Evolutionary conservation across 2,888 invertebrate genomes (phyloP), one percentile per base, ranked within the genome.

Genomic region (Luperina testacea): DNA sequence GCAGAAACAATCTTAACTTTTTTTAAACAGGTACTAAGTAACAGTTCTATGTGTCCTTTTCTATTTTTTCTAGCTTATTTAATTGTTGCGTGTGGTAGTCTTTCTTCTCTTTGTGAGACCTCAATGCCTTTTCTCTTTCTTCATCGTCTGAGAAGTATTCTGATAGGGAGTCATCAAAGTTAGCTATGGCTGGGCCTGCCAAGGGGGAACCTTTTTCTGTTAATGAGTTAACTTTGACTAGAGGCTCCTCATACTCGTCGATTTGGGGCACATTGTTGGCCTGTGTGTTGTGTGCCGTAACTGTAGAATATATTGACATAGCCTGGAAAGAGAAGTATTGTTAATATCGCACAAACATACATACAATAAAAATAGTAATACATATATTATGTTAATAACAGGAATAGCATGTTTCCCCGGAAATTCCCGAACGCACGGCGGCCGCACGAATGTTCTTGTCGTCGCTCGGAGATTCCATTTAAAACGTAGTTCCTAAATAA

Each of bases 221-320:
- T 51, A 95, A 87, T 6, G 94, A 87, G 72, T 92, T 93, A 6
- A 95, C 63, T 90, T 94, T 95, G 90, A 93, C 92, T 90, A 96
- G 88, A 67, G 95, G 94, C 45, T 96, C 95, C 32, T 94, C 93
- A 77, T 92, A 93, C 42, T 87, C 89, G 5, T 93, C 82, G 42
- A 90, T 77, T 77, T 94, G 94, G 0, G 92, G 82, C 32, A 92
- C 90, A 63, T 78, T 92, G 78, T 91, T 92, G 3, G 80, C 27
- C 81, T 94, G 93, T 15, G 89, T 75, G 74, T 95, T 95, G 90
- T 96, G 95, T 2, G 94, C 92, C 13, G 97, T 93, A 32, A 97
- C 97, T 77, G 97, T 97, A 42, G 97, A 97, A 92, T 97, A 97
- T 92, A 97, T 97, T 72, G 97, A 96, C 97, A 97, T 97, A 3